Conservation (phyloP, 2,797 vertebrate genomes). For the Sebastes trivittatus region DNA sequence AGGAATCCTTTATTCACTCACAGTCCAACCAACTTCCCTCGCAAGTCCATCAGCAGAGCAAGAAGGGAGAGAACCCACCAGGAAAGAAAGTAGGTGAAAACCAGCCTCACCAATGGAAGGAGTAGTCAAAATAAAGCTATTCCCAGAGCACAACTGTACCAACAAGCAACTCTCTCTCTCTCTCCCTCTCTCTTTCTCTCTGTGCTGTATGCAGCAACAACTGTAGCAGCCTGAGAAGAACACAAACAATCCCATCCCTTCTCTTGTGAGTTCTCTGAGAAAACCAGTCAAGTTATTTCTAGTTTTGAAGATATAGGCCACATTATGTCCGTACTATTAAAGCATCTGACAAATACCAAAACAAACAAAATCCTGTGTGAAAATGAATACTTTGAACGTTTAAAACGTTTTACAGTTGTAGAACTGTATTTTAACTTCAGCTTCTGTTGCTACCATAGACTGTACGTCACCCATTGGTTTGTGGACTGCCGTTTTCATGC, state of each 20-base stretch:
- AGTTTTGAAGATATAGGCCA: background rate
- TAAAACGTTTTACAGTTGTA: background rate
- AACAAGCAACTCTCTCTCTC: background rate
- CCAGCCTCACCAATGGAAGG: background rate
- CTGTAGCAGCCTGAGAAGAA: background rate
- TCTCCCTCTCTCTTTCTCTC: background rate
- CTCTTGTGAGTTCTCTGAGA: background rate
- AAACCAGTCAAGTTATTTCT: background rate
- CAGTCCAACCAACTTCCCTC: slow-evolving; percentile 10
- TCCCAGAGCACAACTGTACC: background rate
- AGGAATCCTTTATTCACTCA: slow-evolving; percentile 9
- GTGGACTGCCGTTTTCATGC: too few relatives aligned
- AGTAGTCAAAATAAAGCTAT: slow-evolving; percentile 10
- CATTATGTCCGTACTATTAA: background rate
- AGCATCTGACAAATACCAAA: background rate
- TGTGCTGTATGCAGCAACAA: background rate
- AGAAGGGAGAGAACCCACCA: slow-evolving; percentile 1
- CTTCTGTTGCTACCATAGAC: background rate
- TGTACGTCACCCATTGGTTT: too few relatives aligned
- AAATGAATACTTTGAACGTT: background rate
- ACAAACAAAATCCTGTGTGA: background rate
- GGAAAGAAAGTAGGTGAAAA: background rate
- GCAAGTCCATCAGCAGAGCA: slow-evolving; percentile 11
- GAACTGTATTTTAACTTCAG: background rate
- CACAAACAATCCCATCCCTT: background rate